Evolutionary conservation across 2,797 vertebrate species (phyloP), one percentile per base, ranked within the genome.

Genomic region (Myripristis murdjan): DNA sequence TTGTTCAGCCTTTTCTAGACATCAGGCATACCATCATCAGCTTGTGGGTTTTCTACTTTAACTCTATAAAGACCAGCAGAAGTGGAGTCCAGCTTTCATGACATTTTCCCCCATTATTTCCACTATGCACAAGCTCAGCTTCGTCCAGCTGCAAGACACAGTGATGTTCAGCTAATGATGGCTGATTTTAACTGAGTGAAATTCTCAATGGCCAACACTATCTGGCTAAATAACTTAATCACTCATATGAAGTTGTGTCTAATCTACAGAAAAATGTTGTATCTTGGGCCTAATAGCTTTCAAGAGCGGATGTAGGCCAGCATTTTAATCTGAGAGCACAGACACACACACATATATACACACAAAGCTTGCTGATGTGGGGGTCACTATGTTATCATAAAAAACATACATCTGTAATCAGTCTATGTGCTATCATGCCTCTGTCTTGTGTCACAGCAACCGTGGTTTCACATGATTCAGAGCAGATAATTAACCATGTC

Each of bases 391-490:
- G 81, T 91, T 89, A 88, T 90, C 85, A 82, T 28, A 83, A 78
- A 90, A 91, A 90, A 87, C 87, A 91, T 75, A 62, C 71, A 72
- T 81, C 67, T 85, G 64, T 77, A 73, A 82, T 84, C 49, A 15
- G 75, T 59, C 72, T 55, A 41, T 73, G 69, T 70, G 75, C 43
- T 81, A 75, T 89, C 59, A 62, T 78, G 60, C n/a, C 79, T 78
- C 87, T 90, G 90, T 66, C 52, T 90, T 75, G 37, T 86, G 69
- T 91, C 90, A 78, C 55, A 6, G 53, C 81, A 69, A 73, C 73
- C 14, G 9, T 6, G 46, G 60, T 79, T 81, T 89, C 81, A 82
- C 73, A 85, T 64, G 82, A 88, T 79, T 79, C 80, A 73, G 74
- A 82, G 84, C 73, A 74, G 87, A 91, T 85, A 87, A 73, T 59